Conservation (phyloP, 2,888 invertebrate species). For the Chrysolina americana region DNA sequence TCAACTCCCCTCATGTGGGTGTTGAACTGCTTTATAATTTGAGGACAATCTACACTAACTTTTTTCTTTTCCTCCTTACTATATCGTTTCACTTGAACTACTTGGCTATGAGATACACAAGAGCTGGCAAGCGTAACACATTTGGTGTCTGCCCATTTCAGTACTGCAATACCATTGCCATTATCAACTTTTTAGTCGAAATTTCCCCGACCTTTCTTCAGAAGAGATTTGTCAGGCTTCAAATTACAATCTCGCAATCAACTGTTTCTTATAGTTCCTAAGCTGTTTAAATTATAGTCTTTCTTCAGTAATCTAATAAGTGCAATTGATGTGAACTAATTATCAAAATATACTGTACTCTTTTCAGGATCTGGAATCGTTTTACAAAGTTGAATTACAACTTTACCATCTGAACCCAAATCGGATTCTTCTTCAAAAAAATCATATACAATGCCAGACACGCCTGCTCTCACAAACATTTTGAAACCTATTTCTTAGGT, state of each 20-base stretch:
- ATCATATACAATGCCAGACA: conserved; percentile 20
- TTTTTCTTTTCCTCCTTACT: conserved; percentile 39
- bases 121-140: conserved; percentile 47
- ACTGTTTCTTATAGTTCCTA: conserved; percentile 6
- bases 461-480: conserved; percentile 18
- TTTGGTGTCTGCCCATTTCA: conserved; percentile 53
- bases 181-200: conserved; percentile 42
- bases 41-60: conserved; percentile 39
- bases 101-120: conserved; percentile 17
- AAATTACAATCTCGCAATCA: conserved; percentile 12
- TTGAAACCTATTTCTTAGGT: conserved; percentile 13
- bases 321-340: conserved; percentile 17
- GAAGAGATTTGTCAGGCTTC: neutral
- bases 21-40: conserved; percentile 51
- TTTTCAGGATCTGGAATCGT: conserved; percentile 21
- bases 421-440: conserved; percentile 27
- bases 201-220: conserved; percentile 29
- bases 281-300: conserved; percentile 2
- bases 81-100: conserved; percentile 23
- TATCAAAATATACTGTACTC: conserved; percentile 27
- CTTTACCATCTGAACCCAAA: conserved; percentile 28
- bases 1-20: conserved; percentile 51
- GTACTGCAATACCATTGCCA: conserved; percentile 40
- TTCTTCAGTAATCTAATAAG: neutral
- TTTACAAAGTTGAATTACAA: conserved; percentile 30